Conservation (phyloP, 2,888 invertebrate genomes). For the Amaurobius ferox region DNA sequence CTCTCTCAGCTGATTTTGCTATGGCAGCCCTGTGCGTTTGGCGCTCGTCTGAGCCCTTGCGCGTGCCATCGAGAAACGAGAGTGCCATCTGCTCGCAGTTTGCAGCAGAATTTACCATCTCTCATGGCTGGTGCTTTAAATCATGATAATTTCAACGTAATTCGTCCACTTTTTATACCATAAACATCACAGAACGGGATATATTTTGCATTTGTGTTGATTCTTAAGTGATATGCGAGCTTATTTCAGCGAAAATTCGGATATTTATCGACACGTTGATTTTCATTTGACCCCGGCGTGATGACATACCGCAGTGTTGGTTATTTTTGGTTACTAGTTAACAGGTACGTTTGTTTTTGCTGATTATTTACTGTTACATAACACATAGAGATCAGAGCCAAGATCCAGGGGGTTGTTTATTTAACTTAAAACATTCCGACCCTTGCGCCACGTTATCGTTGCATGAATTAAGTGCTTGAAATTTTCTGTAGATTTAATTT, state of each 20-base stretch:
- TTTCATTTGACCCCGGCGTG: slow-evolving; percentile 49
- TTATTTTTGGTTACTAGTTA: slow-evolving; percentile 60
- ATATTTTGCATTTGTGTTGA: neutral
- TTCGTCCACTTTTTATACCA: neutral
- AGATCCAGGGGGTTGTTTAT: too few species aligned
- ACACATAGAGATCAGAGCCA: too few species aligned
- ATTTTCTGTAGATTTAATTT: too few species aligned
- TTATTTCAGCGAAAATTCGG: neutral
- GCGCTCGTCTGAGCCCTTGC: neutral
- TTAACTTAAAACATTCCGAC: too few species aligned
- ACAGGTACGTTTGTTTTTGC: slow-evolving; percentile 35
- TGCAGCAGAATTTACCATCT: neutral
- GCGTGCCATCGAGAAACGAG: too few species aligned
- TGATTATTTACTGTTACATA: neutral
- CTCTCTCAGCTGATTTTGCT: neutral
- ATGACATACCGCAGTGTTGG: slow-evolving; percentile 37
- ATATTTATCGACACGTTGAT: slow-evolving; percentile 15
- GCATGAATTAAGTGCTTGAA: too few species aligned
- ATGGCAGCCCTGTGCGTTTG: neutral
- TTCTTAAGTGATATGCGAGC: neutral
- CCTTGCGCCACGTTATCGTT: too few species aligned
- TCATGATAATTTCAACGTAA: neutral
- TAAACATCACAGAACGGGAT: neutral
- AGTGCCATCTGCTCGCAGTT: slow-evolving; percentile 15
- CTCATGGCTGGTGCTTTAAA: neutral